Conservation (phyloP, 2,888 invertebrate species). For the Calliopum simillimum region DNA sequence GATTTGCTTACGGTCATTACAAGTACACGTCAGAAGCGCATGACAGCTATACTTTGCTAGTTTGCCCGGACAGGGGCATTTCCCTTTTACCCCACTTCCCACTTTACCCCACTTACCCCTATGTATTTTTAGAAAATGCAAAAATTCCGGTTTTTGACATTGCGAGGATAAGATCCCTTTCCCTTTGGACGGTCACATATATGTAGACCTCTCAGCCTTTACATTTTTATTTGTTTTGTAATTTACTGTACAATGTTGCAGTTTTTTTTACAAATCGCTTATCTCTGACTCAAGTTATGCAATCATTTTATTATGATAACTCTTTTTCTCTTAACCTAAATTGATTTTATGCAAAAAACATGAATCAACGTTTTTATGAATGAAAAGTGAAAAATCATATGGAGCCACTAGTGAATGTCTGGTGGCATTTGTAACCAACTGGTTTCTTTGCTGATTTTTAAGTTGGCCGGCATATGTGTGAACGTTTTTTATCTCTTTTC, state of each 20-base stretch:
- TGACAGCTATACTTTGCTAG: no score
- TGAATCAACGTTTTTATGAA: constrained; percentile 41
- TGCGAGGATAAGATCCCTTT: no score
- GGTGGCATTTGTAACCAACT: background rate
- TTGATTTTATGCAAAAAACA: constrained; percentile 2
- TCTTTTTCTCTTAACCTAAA: background rate
- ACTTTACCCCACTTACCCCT: no score
- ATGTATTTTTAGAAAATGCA: no score
- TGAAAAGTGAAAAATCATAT: constrained; percentile 13
- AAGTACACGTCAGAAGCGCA: no score
- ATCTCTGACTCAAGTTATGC: background rate
- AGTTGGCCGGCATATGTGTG: background rate
- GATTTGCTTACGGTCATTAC: no score
- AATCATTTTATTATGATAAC: background rate
- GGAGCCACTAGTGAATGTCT: background rate
- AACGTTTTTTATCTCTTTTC: background rate
- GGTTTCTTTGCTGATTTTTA: background rate
- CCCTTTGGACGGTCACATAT: no score
- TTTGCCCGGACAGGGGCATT: no score
- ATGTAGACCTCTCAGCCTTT: no score
- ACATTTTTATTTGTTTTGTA: background rate
- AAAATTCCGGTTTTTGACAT: no score
- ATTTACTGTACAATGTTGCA: background rate
- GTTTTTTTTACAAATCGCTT: background rate
- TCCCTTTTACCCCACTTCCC: no score